Conservation (phyloP, 2,888 invertebrate species). For the Tetragonisca angustula region DNA sequence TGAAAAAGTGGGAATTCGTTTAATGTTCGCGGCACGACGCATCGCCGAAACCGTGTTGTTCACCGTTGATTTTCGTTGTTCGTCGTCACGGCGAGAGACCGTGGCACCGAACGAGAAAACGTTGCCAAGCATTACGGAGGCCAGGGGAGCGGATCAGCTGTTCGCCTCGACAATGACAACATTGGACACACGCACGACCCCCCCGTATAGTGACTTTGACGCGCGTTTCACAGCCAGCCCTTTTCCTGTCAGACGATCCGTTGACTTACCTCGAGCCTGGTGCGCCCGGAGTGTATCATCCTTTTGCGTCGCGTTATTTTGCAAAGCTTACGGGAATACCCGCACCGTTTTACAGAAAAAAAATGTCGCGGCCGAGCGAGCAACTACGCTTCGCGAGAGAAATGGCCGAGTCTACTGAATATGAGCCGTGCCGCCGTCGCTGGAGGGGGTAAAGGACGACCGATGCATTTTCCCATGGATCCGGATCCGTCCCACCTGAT, state of each 20-base stretch:
- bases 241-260: constrained; percentile 37
- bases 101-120: constrained; percentile 24
- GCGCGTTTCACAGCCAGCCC: constrained; percentile 61
- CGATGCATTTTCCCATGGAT: constrained; percentile 62
- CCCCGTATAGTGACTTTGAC: constrained; percentile 62
- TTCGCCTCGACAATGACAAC: constrained; percentile 82
- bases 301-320: constrained; percentile 84
- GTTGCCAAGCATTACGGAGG: constrained; percentile 64
- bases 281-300: constrained; percentile 84
- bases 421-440: constrained; percentile 67
- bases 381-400: constrained; percentile 79
- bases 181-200: constrained; percentile 77
- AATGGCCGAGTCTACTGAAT: constrained; percentile 83
- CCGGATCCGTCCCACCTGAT: constrained; percentile 28
- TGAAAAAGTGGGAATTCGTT: constrained; percentile 53
- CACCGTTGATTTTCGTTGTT: neutral
- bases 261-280: constrained; percentile 83
- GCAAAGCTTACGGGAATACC: constrained; percentile 79
- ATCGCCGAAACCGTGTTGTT: constrained; percentile 2
- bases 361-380: constrained; percentile 66
- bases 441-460: constrained; percentile 57
- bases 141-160: constrained; percentile 80
- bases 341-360: constrained; percentile 74
- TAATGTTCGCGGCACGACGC: constrained; percentile 10
- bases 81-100: neutral